Evolutionary conservation across 2,113 vertebrate genomes (phyloP).

Genomic region (Diphyllodes magnificus): DNA sequence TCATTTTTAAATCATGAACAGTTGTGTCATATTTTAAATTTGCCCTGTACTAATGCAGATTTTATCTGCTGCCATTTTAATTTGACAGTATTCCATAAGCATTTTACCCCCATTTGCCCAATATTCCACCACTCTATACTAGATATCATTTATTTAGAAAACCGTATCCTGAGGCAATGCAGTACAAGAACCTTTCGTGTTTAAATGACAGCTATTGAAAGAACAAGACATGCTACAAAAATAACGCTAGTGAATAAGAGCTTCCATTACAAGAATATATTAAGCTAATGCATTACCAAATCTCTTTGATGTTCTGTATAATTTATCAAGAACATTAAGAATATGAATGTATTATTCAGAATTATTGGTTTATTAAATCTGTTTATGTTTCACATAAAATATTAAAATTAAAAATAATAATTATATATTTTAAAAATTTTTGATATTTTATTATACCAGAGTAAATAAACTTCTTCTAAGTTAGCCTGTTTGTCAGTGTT

Average conservation of each 20-base stretch:
- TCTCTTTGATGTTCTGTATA: constrained; percentile 39
- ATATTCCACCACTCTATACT: constrained; percentile 10
- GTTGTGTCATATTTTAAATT: neutral
- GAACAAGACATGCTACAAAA: constrained; percentile 52
- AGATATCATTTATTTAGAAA: constrained; percentile 65
- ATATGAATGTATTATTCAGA: constrained; percentile 33
- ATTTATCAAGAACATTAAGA: constrained; percentile 47
- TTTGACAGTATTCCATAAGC: neutral
- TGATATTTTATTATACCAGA: neutral
- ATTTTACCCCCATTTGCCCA: neutral
- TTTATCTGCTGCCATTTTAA: constrained; percentile 26
- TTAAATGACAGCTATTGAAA: constrained; percentile 62
- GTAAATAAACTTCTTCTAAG: neutral
- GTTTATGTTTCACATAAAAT: neutral
- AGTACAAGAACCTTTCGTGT: constrained; percentile 46
- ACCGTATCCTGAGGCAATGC: constrained; percentile 42
- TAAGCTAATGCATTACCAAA: constrained; percentile 46
- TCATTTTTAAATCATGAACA: neutral
- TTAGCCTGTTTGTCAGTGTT: neutral
- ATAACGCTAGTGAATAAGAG: constrained; percentile 22
- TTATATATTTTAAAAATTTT: neutral
- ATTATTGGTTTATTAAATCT: constrained; percentile 9
- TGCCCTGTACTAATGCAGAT: neutral
- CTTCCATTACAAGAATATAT: constrained; percentile 36
- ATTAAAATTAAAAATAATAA: constrained; percentile 7